These are phyloP conservation scores for Bembecia ichneumoniformis DNA, from an alignment of 2,888 invertebrate species.

Conservation along the genomic window DNA sequence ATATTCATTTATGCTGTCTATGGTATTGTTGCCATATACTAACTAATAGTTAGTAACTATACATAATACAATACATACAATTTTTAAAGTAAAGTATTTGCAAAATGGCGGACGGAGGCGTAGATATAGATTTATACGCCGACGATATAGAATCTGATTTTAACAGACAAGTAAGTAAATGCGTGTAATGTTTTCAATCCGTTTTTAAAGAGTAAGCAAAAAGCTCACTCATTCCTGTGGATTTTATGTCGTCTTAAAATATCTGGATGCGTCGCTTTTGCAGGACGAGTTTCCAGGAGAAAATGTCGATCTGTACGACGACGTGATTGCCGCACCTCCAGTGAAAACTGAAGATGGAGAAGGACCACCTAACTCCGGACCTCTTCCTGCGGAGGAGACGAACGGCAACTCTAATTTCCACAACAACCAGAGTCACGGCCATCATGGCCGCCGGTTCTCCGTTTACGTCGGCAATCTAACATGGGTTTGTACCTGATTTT, in stretches of 20 bases:
- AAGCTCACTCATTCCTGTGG: not conserved
- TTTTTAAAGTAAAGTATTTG: constrained; percentile 10
- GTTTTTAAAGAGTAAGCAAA: too few relatives aligned
- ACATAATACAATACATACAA: too few relatives aligned
- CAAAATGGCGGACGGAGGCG: constrained; percentile 92
- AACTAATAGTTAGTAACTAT: too few relatives aligned
- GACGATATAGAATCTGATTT: constrained; percentile 97
- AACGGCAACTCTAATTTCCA: constrained; percentile 78
- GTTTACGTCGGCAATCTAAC: constrained; percentile 98
- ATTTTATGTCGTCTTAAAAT: not conserved
- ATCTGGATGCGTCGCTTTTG: constrained; percentile 26
- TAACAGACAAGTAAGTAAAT: constrained; percentile 55
- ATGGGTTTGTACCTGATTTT: constrained; percentile 84
- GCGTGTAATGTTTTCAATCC: too few relatives aligned
- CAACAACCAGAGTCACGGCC: constrained; percentile 80
- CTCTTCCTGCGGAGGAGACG: constrained; percentile 76
- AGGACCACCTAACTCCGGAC: constrained; percentile 70
- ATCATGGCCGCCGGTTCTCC: constrained; percentile 88
- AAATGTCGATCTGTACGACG: constrained; percentile 95
- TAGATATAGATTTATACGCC: constrained; percentile 96
- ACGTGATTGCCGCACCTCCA: constrained; percentile 89
- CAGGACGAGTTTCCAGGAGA: constrained; percentile 88
- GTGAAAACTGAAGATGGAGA: constrained; percentile 73
- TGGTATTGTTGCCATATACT: too few relatives aligned
- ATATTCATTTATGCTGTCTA: too few relatives aligned